These are phyloP conservation scores for Gulo gulo DNA, from an alignment of 2,113 vertebrate species.

Conservation along the genomic window DNA sequence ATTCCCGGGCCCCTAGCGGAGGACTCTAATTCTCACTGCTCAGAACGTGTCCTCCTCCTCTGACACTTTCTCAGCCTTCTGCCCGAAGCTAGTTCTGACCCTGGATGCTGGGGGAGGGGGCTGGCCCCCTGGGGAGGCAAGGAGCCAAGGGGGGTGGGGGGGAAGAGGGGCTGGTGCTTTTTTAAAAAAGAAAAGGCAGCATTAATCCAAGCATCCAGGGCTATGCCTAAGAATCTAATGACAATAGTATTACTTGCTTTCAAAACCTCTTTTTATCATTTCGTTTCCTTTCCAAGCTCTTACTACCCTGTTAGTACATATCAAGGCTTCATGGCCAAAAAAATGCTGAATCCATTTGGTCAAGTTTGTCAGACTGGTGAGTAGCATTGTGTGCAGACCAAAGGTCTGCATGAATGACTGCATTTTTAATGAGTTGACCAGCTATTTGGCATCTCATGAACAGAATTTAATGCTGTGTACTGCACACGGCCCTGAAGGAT, in stretches of 20 bases:
- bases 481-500: conserved; percentile 45
- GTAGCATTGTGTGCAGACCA: conserved; percentile 74
- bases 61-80: conserved; percentile 67
- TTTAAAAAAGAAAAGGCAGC: conserved; percentile 58
- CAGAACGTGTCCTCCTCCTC: conserved; percentile 32
- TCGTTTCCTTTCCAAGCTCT: conserved; percentile 57
- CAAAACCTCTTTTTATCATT: conserved; percentile 72
- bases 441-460: conserved; percentile 67
- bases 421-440: conserved; percentile 69
- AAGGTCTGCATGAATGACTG: conserved; percentile 69
- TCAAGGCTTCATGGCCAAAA: conserved; percentile 70
- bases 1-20: conserved; percentile 57
- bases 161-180: conserved; percentile 30
- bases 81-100: conserved; percentile 45
- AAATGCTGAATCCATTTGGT: conserved; percentile 74
- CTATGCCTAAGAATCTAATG: conserved; percentile 68
- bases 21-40: conserved; percentile 64
- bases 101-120: conserved; percentile 34
- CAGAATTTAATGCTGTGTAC: conserved; percentile 64
- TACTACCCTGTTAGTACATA: conserved; percentile 60
- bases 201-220: conserved; percentile 66
- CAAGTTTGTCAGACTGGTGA: conserved; percentile 70
- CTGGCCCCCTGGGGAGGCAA: conserved; percentile 22
- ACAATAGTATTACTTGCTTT: conserved; percentile 75
- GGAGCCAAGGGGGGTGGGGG: neutral